phyloP scores from a whole-genome alignment of 1,140 invertebrate genomes.

The Temnothorax nylanderi region DNA sequence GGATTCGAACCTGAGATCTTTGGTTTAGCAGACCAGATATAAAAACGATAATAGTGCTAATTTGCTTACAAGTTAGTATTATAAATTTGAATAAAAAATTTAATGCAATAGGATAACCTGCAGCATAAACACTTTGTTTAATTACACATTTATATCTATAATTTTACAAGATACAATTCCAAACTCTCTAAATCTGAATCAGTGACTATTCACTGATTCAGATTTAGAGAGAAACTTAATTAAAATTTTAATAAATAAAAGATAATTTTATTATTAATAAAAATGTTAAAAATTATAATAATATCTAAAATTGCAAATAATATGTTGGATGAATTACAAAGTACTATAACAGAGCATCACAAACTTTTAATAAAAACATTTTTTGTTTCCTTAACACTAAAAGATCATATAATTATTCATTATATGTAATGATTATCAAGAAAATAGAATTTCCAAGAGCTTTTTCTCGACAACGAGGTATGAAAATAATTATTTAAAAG shows the following conservation, averaged over 20 bases:
- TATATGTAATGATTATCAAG: not conserved
- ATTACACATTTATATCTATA: not conserved
- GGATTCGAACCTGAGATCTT: no score
- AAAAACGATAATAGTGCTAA: not conserved
- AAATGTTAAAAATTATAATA: conserved; percentile 29
- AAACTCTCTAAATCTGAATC: not conserved
- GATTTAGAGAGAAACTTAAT: not conserved
- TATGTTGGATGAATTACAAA: conserved; percentile 12
- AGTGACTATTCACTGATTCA: no score
- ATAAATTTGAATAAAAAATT: not conserved
- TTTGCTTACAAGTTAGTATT: not conserved
- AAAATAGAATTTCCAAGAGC: not conserved
- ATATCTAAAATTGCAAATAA: not conserved
- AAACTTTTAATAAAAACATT: not conserved
- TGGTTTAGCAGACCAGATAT: no score
- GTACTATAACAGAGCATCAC: not conserved
- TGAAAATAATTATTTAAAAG: conserved; percentile 8
- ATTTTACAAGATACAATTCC: not conserved
- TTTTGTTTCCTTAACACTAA: not conserved
- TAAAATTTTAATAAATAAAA: conserved; percentile 5
- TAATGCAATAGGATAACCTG: conserved; percentile 4
- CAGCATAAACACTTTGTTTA: conserved; percentile 22
- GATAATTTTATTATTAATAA: conserved; percentile 9
- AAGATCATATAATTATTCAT: conserved; percentile 25
- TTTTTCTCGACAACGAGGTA: conserved; percentile 6